A percentile compares a stretch with the other conserved stretches of the same genome.
phyloP scores from a whole-genome alignment of 1,140 invertebrate species.

The Nebria ingens region DNA sequence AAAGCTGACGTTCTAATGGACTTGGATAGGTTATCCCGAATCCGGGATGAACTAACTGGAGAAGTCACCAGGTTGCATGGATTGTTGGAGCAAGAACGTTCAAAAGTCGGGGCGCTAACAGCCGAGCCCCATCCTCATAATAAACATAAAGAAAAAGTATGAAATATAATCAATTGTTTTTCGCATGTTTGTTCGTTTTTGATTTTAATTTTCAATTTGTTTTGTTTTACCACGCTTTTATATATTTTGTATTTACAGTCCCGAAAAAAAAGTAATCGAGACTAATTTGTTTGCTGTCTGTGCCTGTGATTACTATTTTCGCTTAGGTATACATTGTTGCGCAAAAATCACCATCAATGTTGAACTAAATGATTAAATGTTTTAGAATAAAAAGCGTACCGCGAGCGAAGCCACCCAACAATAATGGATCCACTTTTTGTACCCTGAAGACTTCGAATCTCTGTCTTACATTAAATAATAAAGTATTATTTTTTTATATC shows the following conservation, averaged over 20 bases:
- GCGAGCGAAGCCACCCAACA: background rate
- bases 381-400: background rate
- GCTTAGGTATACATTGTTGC: no score
- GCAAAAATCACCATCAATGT: no score
- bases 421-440: no score
- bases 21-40: slow-evolving; percentile 54
- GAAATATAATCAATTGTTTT: background rate
- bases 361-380: no score
- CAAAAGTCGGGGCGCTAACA: slow-evolving; percentile 52
- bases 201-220: background rate
- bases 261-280: background rate
- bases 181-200: background rate
- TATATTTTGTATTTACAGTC: background rate
- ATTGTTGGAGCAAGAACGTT: slow-evolving; percentile 69
- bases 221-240: no score
- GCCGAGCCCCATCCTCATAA: slow-evolving; percentile 33
- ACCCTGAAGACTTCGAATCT: no score
- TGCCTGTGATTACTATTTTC: background rate
- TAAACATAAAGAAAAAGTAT: slow-evolving; percentile 45
- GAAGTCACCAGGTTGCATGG: slow-evolving; percentile 56
- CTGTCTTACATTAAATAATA: no score
- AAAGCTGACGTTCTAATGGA: slow-evolving; percentile 68
- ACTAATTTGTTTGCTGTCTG: background rate
- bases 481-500: no score
- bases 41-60: slow-evolving; percentile 63